Base-by-base conservation (phyloP, 2,888 invertebrate genomes). In the Helicoverpa assulta region DNA sequence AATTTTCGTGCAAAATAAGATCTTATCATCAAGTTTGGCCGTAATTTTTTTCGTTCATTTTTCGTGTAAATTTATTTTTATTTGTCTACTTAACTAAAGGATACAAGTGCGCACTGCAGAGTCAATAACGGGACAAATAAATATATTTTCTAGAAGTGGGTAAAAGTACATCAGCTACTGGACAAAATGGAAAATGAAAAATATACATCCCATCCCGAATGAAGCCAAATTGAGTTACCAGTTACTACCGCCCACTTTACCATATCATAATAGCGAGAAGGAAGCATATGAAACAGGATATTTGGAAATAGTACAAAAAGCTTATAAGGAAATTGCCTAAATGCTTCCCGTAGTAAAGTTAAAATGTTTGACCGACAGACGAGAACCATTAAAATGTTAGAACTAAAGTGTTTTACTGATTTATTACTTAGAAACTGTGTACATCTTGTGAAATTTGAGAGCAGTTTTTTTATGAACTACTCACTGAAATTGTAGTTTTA, bases 241-340 rank as follows among this genome's bases (percentile, higher is more conserved):
- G 59, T 54, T 67, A 67, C 29, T 21, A 50, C 29, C 54, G 65
- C 69, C 73, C 62, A 72, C 72, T 70, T 66, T 59, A 77, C 56
- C 71, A 61, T 55, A 65, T 47, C 51, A 77, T 73, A 69, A 47
- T 63, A 67, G 68, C 65, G 53, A 62, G 80, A 75, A 85, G 77
- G 81, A 82, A 84, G 76, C 73, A 63, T 63, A 66, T 69, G 66
- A 70, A 71, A 71, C 89, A 89, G 89, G 89, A 89, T 90, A 87
- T 91, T 87, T 88, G 71, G 85, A 90, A 91, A 90, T 88, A 89
- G 86, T 78, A 81, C 78, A 82, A 81, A 82, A 79, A 85, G 82
- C 78, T 87, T 84, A 88, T 81, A 78, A 90, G 86, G 89, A 88
- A 90, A 89, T 86, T 84, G 87, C 83, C 80, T 83, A 86, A 89